These are phyloP conservation scores for Cryptus viduatorius DNA, from an alignment of 2,888 invertebrate species.

Conservation along the genomic window DNA sequence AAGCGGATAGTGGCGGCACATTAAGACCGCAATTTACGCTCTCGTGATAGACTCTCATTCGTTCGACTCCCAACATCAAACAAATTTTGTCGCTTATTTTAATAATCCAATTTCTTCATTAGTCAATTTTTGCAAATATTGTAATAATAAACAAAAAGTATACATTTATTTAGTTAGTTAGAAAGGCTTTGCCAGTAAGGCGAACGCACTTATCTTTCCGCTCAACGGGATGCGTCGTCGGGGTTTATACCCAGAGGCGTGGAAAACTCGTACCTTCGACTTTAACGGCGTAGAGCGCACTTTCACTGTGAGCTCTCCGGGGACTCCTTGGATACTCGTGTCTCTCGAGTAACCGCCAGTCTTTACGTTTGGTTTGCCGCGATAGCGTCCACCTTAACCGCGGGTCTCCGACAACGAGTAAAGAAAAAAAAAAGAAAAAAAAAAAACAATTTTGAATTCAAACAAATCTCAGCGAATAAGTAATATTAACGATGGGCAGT, in stretches of 20 bases:
- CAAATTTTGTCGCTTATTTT: background rate
- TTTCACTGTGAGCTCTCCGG: slow-evolving; percentile 58
- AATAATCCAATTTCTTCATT: background rate
- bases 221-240: slow-evolving; percentile 32
- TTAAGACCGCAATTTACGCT: slow-evolving; percentile 35
- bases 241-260: slow-evolving; percentile 49
- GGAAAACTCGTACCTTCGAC: slow-evolving; percentile 56
- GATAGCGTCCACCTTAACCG: background rate
- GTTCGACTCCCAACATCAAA: background rate
- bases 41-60: background rate
- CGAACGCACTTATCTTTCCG: background rate
- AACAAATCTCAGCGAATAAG: background rate
- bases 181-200: background rate
- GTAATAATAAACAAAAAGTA: slow-evolving; percentile 1
- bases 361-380: slow-evolving; percentile 20
- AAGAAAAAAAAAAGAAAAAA: slow-evolving; percentile 7
- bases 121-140: background rate
- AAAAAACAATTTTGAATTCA: background rate
- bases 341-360: background rate
- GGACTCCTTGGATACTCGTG: slow-evolving; percentile 7
- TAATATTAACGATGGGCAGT: slow-evolving; percentile 65
- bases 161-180: background rate
- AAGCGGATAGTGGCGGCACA: slow-evolving; percentile 59
- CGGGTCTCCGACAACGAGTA: background rate
- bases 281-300: slow-evolving; percentile 52